phyloP scores from a whole-genome alignment of 2,113 vertebrate genomes.

The Nothobranchius furzeri region DNA sequence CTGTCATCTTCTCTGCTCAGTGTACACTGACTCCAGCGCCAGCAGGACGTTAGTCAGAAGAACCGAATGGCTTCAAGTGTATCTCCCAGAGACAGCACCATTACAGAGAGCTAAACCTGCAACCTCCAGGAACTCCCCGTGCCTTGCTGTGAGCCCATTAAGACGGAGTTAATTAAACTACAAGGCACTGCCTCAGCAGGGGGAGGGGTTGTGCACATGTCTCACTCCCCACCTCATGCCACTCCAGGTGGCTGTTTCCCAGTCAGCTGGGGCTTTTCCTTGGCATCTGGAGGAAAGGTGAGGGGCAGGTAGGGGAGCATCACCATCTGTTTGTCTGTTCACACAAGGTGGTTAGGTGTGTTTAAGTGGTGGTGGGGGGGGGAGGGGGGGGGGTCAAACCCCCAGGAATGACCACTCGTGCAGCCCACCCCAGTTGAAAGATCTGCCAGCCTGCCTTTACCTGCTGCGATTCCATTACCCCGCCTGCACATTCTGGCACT shows the following conservation, averaged over 20 bases:
- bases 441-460: conserved; percentile 73
- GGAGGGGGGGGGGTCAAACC: no score
- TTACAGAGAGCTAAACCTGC: conserved; percentile 37
- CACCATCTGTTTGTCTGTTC: conserved; percentile 65
- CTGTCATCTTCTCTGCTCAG: conserved; percentile 21
- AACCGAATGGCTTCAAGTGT: conserved; percentile 38
- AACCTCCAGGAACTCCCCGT: conserved; percentile 33
- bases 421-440: conserved; percentile 68
- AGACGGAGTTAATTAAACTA: conserved; percentile 78
- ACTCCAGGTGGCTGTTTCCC: conserved; percentile 9
- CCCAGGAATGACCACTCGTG: conserved; percentile 18
- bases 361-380: conserved; percentile 7
- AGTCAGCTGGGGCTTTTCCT: neutral
- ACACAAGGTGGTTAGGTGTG: conserved; percentile 62
- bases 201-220: conserved; percentile 30
- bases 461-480: conserved; percentile 82
- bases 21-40: conserved; percentile 24
- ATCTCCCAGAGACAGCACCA: conserved; percentile 61
- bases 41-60: conserved; percentile 5
- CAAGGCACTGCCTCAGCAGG: conserved; percentile 71
- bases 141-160: conserved; percentile 73
- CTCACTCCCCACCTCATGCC: conserved; percentile 18
- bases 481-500: conserved; percentile 76
- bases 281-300: no score
- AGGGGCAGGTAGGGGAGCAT: no score